Conservation (phyloP, 2,888 invertebrate genomes). For the Ormyrus rosae region DNA sequence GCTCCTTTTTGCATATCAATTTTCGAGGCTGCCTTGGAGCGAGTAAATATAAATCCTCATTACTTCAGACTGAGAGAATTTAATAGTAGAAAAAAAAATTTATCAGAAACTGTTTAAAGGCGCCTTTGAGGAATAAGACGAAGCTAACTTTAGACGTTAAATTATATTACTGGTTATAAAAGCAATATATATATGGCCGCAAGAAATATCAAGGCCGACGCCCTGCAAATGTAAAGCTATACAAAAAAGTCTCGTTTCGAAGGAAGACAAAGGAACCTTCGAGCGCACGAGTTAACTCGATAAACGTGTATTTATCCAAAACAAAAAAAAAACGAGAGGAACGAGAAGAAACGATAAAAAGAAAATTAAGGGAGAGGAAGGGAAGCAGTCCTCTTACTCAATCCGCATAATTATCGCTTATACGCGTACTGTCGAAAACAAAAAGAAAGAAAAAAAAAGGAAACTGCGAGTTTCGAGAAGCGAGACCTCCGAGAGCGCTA, state of each 20-base stretch:
- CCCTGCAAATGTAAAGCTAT: constrained; percentile 26
- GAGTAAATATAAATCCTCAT: no score
- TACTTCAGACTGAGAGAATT: no score
- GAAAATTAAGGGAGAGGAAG: constrained; percentile 6
- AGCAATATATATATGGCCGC: constrained; percentile 23
- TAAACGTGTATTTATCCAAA: constrained; percentile 29
- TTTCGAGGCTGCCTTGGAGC: no score
- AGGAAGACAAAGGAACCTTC: constrained; percentile 42
- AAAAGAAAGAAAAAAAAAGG: constrained; percentile 12
- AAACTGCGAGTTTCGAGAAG: constrained; percentile 4
- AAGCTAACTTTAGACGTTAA: constrained; percentile 35
- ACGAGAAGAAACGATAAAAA: constrained; percentile 1
- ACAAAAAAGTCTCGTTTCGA: constrained; percentile 31
- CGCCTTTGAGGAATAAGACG: background rate
- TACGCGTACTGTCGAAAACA: constrained; percentile 43
- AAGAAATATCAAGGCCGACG: constrained; percentile 47
- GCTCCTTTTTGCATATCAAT: no score
- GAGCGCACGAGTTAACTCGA: constrained; percentile 24
- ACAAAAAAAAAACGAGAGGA: constrained; percentile 1
- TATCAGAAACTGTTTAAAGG: background rate
- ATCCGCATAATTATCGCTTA: constrained; percentile 54
- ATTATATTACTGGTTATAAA: constrained; percentile 28
- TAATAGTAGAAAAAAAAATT: background rate
- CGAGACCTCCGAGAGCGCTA: constrained; percentile 6
- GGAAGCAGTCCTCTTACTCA: constrained; percentile 27